Conservation (phyloP, 2,888 invertebrate genomes). For the Sminthurinus aureus region DNA sequence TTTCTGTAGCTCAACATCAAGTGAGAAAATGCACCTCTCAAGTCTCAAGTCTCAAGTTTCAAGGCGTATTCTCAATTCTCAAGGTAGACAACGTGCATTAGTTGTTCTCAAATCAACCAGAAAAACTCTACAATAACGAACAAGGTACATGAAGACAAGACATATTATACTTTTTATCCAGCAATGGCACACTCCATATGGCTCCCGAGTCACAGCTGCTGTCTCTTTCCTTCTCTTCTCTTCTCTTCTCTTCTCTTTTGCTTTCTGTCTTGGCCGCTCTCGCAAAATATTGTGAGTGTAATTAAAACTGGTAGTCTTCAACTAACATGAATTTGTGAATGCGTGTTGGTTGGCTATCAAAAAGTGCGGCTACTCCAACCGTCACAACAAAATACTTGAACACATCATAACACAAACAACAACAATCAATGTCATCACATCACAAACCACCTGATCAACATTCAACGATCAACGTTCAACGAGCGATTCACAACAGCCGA, state of each 20-base stretch:
- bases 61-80: too few relatives aligned
- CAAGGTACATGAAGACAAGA: not conserved
- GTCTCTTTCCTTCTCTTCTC: constrained; percentile 12
- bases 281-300: constrained; percentile 39
- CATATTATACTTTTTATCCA: constrained; percentile 8
- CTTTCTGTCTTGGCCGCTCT: not conserved
- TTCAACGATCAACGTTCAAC: not conserved
- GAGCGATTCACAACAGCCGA: not conserved
- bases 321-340: too few relatives aligned
- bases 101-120: not conserved
- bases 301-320: constrained; percentile 38
- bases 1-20: too few relatives aligned
- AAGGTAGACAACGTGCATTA: not conserved
- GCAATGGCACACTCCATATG: constrained; percentile 50
- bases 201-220: constrained; percentile 46
- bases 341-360: too few relatives aligned
- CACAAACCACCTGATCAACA: not conserved
- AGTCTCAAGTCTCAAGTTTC: too few relatives aligned
- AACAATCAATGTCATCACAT: not conserved
- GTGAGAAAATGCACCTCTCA: too few relatives aligned
- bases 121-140: not conserved
- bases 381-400: not conserved
- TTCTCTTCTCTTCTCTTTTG: not conserved
- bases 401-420: not conserved
- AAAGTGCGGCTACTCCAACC: not conserved